These are phyloP conservation scores for Ditula angustiorana DNA, from an alignment of 2,888 invertebrate genomes.

Conservation along the genomic window DNA sequence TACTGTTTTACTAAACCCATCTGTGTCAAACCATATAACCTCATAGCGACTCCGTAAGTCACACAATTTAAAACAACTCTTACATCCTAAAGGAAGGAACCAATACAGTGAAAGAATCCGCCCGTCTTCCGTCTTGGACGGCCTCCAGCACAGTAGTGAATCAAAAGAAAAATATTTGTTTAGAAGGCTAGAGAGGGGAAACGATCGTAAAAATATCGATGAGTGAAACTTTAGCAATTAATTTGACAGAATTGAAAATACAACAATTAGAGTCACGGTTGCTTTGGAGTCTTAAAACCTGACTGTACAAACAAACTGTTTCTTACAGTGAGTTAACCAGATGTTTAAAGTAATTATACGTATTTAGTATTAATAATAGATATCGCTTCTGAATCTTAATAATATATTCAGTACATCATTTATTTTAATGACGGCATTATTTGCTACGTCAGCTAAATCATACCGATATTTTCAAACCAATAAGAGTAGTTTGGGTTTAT, in stretches of 20 bases:
- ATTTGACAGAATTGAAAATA: neutral
- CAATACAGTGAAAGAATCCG: slow-evolving; percentile 59
- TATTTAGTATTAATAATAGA: no score
- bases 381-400: no score
- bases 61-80: slow-evolving; percentile 52
- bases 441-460: no score
- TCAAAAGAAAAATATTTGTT: slow-evolving; percentile 53
- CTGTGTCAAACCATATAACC: slow-evolving; percentile 28
- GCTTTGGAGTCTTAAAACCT: no score
- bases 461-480: no score
- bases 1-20: slow-evolving; percentile 16
- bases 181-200: slow-evolving; percentile 24
- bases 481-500: no score
- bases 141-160: slow-evolving; percentile 58
- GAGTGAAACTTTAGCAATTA: neutral
- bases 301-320: no score
- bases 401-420: no score
- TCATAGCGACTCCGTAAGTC: slow-evolving; percentile 35
- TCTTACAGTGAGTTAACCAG: no score
- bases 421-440: no score
- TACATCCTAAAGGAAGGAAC: slow-evolving; percentile 61
- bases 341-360: no score
- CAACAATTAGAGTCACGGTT: no score
- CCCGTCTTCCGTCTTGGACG: slow-evolving; percentile 61
- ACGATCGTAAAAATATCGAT: neutral